Evolutionary conservation across 2,797 vertebrate genomes (phyloP).

Genomic region (Hippoglossus hippoglossus): DNA sequence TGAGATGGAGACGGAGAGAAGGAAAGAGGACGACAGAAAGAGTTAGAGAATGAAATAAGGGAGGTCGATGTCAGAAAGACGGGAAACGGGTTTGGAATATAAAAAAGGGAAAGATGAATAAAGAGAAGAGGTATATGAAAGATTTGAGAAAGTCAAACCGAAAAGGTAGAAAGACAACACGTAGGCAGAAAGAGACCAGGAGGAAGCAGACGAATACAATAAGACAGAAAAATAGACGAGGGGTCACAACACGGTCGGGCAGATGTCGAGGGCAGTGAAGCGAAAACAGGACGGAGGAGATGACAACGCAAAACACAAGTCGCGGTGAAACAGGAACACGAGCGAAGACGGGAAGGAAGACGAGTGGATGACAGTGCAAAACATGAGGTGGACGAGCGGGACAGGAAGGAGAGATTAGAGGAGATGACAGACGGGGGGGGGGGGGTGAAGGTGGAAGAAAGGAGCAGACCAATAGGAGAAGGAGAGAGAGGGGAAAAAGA

Average conservation of each 20-base stretch:
- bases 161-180: not conserved
- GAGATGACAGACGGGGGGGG: conserved; percentile 16
- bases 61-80: too few relatives aligned
- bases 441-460: conserved; percentile 17
- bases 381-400: conserved; percentile 26
- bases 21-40: too few relatives aligned
- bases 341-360: conserved; percentile 59
- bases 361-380: conserved; percentile 69
- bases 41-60: not conserved
- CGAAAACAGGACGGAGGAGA: conserved; percentile 56
- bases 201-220: conserved; percentile 3
- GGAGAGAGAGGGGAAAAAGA: conserved; percentile 7
- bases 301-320: conserved; percentile 54
- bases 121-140: too few relatives aligned
- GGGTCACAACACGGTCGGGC: conserved; percentile 15
- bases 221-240: not conserved
- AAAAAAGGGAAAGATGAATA: not conserved
- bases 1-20: not conserved
- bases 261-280: conserved; percentile 45
- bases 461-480: not conserved
- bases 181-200: not conserved
- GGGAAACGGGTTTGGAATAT: too few relatives aligned
- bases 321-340: conserved; percentile 22
- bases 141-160: not conserved
- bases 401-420: conserved; percentile 48